A percentile compares a stretch with the other conserved stretches of the same genome.
Evolutionary conservation across 2,888 invertebrate species (phyloP).

Genomic region (Volucella inflata): DNA sequence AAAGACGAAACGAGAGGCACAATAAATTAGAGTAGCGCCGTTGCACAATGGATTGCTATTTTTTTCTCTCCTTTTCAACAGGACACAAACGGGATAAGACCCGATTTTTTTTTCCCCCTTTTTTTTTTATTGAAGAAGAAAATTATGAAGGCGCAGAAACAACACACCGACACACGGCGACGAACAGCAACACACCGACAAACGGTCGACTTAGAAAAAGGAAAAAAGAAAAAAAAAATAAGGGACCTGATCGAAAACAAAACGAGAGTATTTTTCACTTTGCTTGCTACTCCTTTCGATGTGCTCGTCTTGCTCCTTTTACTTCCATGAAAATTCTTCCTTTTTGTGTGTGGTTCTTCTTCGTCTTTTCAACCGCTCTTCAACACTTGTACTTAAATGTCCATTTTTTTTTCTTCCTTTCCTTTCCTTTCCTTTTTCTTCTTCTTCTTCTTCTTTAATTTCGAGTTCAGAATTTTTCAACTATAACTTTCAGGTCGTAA

Average conservation of each 20-base stretch:
- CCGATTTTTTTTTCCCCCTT: neutral
- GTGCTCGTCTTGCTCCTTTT: conserved; percentile 22
- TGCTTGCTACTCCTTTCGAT: conserved; percentile 28
- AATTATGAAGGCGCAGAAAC: conserved; percentile 30
- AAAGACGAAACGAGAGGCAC: conserved; percentile 28
- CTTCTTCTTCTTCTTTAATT: neutral
- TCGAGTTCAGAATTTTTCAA: neutral
- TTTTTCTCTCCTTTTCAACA: conserved; percentile 30
- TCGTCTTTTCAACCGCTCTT: neutral
- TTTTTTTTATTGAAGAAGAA: conserved; percentile 3
- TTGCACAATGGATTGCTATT: conserved; percentile 26
- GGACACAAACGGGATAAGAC: conserved; percentile 44
- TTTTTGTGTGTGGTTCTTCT: neutral
- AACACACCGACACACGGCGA: conserved; percentile 20
- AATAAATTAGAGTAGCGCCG: conserved; percentile 33
- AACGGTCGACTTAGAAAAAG: neutral
- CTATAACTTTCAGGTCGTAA: no score
- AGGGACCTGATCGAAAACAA: conserved; percentile 38
- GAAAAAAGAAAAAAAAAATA: conserved; percentile 15
- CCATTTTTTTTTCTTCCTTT: conserved; percentile 6
- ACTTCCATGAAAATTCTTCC: conserved; percentile 15
- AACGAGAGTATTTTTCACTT: conserved; percentile 43
- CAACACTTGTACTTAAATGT: conserved; percentile 7
- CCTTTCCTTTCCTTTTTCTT: neutral
- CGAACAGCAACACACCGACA: neutral